Evolutionary conservation across 1,140 invertebrate species (phyloP), one percentile per base, ranked within the genome.

Genomic region (Sycobia sp.): DNA sequence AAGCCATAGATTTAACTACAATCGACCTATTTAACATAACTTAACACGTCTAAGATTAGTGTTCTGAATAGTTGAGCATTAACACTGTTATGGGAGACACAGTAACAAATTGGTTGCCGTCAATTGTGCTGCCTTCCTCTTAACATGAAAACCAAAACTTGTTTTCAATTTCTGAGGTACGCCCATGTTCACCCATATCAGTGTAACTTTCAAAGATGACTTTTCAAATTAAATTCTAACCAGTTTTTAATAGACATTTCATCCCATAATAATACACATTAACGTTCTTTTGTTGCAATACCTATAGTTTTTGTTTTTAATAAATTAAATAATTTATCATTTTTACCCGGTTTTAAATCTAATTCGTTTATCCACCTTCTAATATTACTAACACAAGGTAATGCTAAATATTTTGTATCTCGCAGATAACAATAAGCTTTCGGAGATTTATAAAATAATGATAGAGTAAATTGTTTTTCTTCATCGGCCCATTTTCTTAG

Each of bases 191-290:
- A 13, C 18, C 34, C 7, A 36, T 5, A 38, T 53, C 18, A 14
- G 16, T 14, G 14, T 20, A 39, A 0, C 34, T 18, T 39, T 39
- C 4, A 9, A 54, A n/a, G 1, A 54, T 54, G 8, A 3, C 8
- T 7, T 41, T 54, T 41, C 9, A 14, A 18, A 41, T 54, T 41
- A 14, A 39, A 54, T 9, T 54, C 51, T 25, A 54, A 23, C 32
- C 51, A 54, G 8, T 8, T n/a, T 39, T 41, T 54, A 14, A 54
- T 54, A 1, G 18, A 23, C 20, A 54, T 54, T 14, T 51, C 49
- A 18, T 51, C 49, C 29, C 49, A 51, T 1, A 51, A 16, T 13
- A 36, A 34, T 25, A 54, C 51, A 39, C 34, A 54, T 39, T 27
- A 9, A 4, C 23, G 18, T 25, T 23, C 34, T 38, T 54, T 39